phyloP scores from a whole-genome alignment of 2,797 vertebrate genomes.

The Meda fulgida region DNA sequence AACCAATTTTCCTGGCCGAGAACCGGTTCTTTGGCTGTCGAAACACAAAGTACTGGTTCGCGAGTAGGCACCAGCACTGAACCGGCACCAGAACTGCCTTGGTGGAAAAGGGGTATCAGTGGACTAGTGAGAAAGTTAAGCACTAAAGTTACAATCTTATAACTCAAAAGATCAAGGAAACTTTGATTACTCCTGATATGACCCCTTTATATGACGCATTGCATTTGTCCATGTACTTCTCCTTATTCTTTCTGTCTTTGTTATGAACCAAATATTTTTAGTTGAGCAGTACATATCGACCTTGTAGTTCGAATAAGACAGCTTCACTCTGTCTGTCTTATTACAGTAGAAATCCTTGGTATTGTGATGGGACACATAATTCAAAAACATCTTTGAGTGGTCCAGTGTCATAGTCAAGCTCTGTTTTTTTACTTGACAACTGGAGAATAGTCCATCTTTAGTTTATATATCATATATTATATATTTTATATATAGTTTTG shows the following conservation, averaged over 20 bases:
- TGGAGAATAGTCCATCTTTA: no score
- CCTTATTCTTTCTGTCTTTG: background rate
- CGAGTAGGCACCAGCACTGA: no score
- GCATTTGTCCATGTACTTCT: background rate
- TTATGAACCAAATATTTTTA: background rate
- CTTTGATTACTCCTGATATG: background rate
- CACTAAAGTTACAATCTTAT: background rate
- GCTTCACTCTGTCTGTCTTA: background rate
- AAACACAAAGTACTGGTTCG: no score
- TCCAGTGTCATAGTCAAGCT: no score
- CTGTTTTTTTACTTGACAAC: background rate
- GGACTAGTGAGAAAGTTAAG: background rate
- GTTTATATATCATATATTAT: no score
- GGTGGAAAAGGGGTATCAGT: no score
- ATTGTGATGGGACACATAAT: background rate
- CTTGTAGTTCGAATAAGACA: background rate
- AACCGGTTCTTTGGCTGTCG: no score
- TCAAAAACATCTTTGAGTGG: background rate
- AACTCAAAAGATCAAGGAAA: background rate
- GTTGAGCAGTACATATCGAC: background rate
- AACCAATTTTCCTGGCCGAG: no score
- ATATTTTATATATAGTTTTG: no score
- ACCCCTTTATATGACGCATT: background rate
- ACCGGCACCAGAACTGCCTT: no score
- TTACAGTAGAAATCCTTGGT: background rate